Evolutionary conservation across 2,888 invertebrate species (phyloP), one percentile per base, ranked within the genome.

Genomic region (Hirtodrosophila duncani): DNA sequence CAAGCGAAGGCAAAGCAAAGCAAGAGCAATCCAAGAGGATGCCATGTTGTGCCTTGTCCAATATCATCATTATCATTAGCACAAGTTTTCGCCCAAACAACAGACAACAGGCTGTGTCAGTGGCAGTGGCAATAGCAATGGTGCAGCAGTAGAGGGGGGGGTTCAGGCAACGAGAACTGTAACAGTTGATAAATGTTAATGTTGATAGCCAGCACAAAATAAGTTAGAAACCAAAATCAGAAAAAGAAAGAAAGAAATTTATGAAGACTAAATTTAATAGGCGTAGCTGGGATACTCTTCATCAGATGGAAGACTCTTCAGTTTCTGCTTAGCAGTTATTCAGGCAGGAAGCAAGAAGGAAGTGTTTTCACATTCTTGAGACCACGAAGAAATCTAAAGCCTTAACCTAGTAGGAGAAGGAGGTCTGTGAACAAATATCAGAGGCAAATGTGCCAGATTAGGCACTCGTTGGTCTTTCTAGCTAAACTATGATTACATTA

Each of bases 51-150:
- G 49, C 55, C 56, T 14, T 39, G 34, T 55, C 37, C 70, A 74
- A 70, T 72, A 78, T 72, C 79, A 78, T 78, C 78, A 72, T 72
- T 72, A 78, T 72, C 72, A 78, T 72, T 72, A 72, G 75, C 67
- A 67, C 66, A 66, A 69, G 55, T 51, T 71, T 71, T 67, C 60
- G 72, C 65, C 67, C 67, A 64, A 53, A 51, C 45, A 58, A 23
- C 31, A 33, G n/a, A 20, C n/a, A 39, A 10, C n/a, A n/a, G n/a
- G n/a, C n/a, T n/a, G n/a, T n/a, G n/a, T n/a, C n/a, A 39, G 16
- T 20, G 24, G 8, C 18, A 20, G 14, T 1, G n/a, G 29, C n/a
- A 23, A 9, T 16, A 18, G 9, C n/a, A 21, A 37, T n/a, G n/a
- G n/a, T n/a, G n/a, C n/a, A n/a, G 7, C 11, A 16, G 3, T 6